Percentiles rank a stretch among this genome's conserved stretches.
phyloP scores from a whole-genome alignment of 2,888 invertebrate genomes.

The Agonum fuliginosum region DNA sequence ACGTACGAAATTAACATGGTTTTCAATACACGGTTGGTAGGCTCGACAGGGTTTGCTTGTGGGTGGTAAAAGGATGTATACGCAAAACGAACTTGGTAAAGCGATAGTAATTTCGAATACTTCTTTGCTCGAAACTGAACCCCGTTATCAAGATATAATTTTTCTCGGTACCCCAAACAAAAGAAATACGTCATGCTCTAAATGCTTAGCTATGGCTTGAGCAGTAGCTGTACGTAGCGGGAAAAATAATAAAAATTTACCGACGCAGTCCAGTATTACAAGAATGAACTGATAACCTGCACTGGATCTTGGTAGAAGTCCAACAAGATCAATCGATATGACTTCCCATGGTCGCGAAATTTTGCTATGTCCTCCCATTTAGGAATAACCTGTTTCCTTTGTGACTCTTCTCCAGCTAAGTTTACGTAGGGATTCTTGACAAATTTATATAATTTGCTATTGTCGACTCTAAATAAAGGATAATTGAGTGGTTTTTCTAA shows the following conservation, averaged over 20 bases:
- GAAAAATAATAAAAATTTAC: slow-evolving; percentile 61
- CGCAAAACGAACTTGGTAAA: slow-evolving; percentile 51
- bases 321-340: slow-evolving; percentile 61
- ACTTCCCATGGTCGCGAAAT: slow-evolving; percentile 44
- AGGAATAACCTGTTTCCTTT: too few species aligned
- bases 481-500: too few species aligned
- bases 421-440: slow-evolving; percentile 57
- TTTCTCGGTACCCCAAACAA: slow-evolving; percentile 61
- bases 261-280: slow-evolving; percentile 60
- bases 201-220: slow-evolving; percentile 23
- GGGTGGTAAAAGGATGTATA: slow-evolving; percentile 60
- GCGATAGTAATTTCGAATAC: slow-evolving; percentile 34
- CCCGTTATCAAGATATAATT: slow-evolving; percentile 62
- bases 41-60: slow-evolving; percentile 60
- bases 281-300: slow-evolving; percentile 57
- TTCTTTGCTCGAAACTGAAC: slow-evolving; percentile 58
- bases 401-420: slow-evolving; percentile 61
- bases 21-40: slow-evolving; percentile 60
- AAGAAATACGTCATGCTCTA: slow-evolving; percentile 61
- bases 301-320: slow-evolving; percentile 60
- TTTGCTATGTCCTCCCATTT: slow-evolving; percentile 62
- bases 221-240: slow-evolving; percentile 60
- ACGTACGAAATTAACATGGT: slow-evolving; percentile 60
- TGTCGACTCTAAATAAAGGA: too few species aligned
- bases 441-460: too few species aligned